These are phyloP conservation scores for Linyphia triangularis DNA, from an alignment of 2,888 invertebrate genomes.

Conservation along the genomic window DNA sequence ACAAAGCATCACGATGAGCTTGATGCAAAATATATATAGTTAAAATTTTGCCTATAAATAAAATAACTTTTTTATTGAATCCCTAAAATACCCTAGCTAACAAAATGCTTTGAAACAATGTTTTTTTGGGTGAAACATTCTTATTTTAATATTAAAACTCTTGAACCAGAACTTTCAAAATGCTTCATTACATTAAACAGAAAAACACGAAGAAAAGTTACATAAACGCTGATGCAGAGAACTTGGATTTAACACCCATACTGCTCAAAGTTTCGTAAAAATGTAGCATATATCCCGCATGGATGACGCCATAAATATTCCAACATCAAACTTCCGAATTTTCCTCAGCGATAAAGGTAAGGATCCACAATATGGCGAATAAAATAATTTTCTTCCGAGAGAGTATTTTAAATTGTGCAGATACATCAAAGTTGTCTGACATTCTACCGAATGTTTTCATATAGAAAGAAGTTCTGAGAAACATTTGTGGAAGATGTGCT, in stretches of 20 bases:
- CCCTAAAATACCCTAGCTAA: no score
- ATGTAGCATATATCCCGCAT: neutral
- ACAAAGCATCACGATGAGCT: no score
- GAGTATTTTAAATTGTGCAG: slow-evolving; percentile 48
- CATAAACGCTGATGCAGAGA: neutral
- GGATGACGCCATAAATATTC: neutral
- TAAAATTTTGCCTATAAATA: no score
- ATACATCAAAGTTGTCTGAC: slow-evolving; percentile 43
- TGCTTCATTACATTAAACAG: no score
- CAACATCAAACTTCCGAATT: neutral
- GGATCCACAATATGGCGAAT: neutral
- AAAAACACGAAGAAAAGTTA: neutral
- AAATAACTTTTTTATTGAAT: no score
- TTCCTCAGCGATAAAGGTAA: neutral
- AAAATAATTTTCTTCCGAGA: slow-evolving; percentile 13
- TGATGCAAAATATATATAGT: no score
- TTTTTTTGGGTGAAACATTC: no score
- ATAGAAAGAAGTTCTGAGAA: neutral
- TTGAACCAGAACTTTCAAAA: no score
- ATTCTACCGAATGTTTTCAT: slow-evolving; percentile 12
- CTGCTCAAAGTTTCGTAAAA: neutral
- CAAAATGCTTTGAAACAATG: no score
- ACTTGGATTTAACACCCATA: neutral
- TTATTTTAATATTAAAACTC: no score
- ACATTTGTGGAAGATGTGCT: neutral